phyloP scores from a whole-genome alignment of 2,113 vertebrate species.

The Eulemur macaco region DNA sequence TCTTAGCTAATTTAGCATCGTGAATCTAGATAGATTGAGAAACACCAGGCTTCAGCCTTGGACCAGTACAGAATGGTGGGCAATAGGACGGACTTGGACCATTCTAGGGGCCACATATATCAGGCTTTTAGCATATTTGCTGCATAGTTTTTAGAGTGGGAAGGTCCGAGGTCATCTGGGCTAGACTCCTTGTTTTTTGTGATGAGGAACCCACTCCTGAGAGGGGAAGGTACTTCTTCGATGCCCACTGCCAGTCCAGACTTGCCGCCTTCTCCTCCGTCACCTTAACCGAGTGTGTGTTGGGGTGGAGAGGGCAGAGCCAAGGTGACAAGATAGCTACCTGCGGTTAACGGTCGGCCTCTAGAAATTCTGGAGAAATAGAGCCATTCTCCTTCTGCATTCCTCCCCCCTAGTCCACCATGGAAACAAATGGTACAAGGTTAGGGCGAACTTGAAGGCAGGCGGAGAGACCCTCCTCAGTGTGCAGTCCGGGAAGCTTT shows the following conservation, averaged over 20 bases:
- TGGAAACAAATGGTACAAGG: background rate
- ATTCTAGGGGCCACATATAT: rapidly evolving
- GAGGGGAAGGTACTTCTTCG: background rate
- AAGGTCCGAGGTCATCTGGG: no score
- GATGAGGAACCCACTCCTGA: background rate
- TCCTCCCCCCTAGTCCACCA: no score
- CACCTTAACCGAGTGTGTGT: background rate
- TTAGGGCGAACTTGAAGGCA: background rate
- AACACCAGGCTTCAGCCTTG: background rate
- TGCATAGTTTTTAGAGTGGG: background rate
- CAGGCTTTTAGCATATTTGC: background rate
- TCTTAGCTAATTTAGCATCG: background rate
- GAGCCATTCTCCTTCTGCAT: background rate
- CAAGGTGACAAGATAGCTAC: background rate
- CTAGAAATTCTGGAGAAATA: background rate
- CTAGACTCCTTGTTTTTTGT: background rate
- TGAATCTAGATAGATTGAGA: background rate
- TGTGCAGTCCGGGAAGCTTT: background rate
- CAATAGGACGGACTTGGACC: no score
- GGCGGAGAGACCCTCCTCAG: no score
- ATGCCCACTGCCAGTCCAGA: background rate
- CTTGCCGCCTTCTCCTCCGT: background rate
- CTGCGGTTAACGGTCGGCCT: background rate
- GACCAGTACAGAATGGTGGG: background rate
- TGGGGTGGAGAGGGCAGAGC: background rate